Evolutionary conservation across 1,140 invertebrate genomes (phyloP), one percentile per base, ranked within the genome.

Genomic region (Holcopasites calliopsidis): DNA sequence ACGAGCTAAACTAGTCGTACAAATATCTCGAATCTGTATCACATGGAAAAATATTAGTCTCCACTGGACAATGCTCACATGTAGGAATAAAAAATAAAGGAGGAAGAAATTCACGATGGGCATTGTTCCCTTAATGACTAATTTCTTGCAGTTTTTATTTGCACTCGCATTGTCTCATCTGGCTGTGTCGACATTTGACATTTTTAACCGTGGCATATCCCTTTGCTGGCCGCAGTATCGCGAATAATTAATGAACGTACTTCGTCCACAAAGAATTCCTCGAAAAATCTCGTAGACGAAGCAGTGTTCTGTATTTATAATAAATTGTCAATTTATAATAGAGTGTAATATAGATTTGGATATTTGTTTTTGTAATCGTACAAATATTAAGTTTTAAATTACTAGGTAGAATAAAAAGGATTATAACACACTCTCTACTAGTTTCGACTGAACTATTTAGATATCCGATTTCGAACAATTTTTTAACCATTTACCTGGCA

Each of bases 101-200:
- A 7, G 26, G n/a, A 66, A 35, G n/a, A 65, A 73, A 71, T 61
- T 33, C 38, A 38, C 60, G 60, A 64, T 73, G 54, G 71, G n/a
- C 50, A 73, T 73, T 73, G 71, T 73, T 73, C 50, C 13, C 61
- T 13, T 73, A 73, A 73, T 73, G 71, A 66, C 61, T 65, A 28
- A 61, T 49, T 65, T 73, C 55, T 44, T 26, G 71, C 28, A 61
- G 71, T 73, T 66, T 65, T 31, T 26, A 26, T 31, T 54, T n/a
- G 58, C 23, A 18, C 16, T 33, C 35, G 18, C 26, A 38, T 31
- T 33, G 61, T 52, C 60, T 42, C 61, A 16, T 65, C 58, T 60
- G n/a, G 40, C 13, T 35, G 40, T 58, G 44, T 58, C 18, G 21
- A 3, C 23, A 23, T 18, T 21, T 13, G 50, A 54, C 42, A 73